These are phyloP conservation scores for Baccha elongata DNA, from an alignment of 2,888 invertebrate species.

Conservation along the genomic window DNA sequence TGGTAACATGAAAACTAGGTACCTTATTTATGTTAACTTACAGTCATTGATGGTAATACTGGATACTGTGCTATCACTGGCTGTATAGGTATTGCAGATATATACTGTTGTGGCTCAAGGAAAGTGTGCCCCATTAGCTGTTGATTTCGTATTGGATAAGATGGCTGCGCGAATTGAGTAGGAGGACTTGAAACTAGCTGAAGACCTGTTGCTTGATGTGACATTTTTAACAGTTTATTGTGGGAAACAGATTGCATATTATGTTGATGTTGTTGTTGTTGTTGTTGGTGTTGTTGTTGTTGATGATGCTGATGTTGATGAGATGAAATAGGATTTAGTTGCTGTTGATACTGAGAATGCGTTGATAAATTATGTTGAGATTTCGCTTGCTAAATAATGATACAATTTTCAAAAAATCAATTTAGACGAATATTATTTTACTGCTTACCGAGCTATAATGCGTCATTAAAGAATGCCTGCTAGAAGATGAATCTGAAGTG, in stretches of 20 bases:
- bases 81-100: conserved; percentile 85
- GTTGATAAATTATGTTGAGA: conserved; percentile 74
- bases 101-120: conserved; percentile 83
- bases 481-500: conserved; percentile 87
- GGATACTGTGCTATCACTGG: conserved; percentile 84
- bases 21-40: conserved; percentile 53
- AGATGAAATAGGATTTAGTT: conserved; percentile 76
- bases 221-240: conserved; percentile 59
- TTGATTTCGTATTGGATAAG: conserved; percentile 82
- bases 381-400: conserved; percentile 77
- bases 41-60: conserved; percentile 79
- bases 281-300: conserved; percentile 69
- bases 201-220: conserved; percentile 51
- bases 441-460: conserved; percentile 82
- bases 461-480: conserved; percentile 84
- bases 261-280: conserved; percentile 64
- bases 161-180: conserved; percentile 83
- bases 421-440: neutral
- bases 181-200: conserved; percentile 78
- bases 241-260: conserved; percentile 60
- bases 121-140: conserved; percentile 80
- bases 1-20: no score
- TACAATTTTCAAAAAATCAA: neutral
- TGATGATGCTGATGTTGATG: conserved; percentile 75
- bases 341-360: conserved; percentile 70